Percentiles rank a stretch among this genome's conserved stretches.
phyloP scores from a whole-genome alignment of 2,797 vertebrate species.

The Clarias platycephalus region DNA sequence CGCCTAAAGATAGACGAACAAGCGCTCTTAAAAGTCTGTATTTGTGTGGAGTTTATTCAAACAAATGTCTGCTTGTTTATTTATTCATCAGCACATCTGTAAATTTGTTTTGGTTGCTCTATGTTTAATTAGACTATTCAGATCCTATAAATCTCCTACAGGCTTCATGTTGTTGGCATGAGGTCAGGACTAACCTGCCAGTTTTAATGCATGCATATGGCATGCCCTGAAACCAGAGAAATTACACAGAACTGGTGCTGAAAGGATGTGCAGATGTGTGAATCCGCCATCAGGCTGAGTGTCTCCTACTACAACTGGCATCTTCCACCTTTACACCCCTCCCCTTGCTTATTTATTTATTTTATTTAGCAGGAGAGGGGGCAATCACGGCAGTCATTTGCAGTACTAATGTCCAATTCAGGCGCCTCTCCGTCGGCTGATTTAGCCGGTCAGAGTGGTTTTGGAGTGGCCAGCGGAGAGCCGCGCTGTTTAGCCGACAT shows the following conservation, averaged over 20 bases:
- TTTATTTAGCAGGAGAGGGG: slow-evolving; percentile 80
- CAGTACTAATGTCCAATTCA: slow-evolving; percentile 99
- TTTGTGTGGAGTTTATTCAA: not conserved
- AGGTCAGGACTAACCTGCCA: not conserved
- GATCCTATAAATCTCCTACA: not conserved
- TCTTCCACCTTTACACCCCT: slow-evolving; percentile 69
- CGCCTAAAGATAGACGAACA: not conserved
- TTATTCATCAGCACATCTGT: not conserved
- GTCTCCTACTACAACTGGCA: slow-evolving; percentile 50
- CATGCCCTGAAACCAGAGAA: slow-evolving; percentile 1
- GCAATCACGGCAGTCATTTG: slow-evolving; percentile 99
- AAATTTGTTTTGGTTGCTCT: not conserved
- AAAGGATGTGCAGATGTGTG: slow-evolving; percentile 35
- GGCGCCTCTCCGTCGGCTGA: slow-evolving; percentile 98
- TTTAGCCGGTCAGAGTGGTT: slow-evolving; percentile 93
- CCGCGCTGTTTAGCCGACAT: slow-evolving; percentile 90
- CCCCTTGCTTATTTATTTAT: slow-evolving; percentile 80
- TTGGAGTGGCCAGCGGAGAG: slow-evolving; percentile 75
- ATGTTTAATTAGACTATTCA: not conserved
- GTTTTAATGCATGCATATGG: not conserved
- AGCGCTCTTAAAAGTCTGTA: not conserved
- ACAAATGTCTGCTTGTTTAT: not conserved
- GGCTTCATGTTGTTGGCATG: not conserved
- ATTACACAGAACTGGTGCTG: slow-evolving; percentile 19
- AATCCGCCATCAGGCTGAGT: slow-evolving; percentile 23